Conservation (phyloP, 2,113 vertebrate species). For the Casuarius casuarius region DNA sequence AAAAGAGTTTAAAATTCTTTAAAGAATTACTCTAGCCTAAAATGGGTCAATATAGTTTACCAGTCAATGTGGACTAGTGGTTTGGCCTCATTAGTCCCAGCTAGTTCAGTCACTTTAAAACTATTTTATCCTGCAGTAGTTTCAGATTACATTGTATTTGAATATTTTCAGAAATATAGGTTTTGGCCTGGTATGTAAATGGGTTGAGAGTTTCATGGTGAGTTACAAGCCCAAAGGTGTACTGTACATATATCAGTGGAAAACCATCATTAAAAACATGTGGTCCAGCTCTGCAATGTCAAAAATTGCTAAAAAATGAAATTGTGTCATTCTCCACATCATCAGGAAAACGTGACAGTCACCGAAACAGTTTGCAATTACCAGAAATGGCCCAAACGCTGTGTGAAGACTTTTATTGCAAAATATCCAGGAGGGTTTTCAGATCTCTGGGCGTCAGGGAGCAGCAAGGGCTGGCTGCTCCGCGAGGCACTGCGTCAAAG, state of each 20-base stretch:
- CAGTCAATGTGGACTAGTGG: neutral
- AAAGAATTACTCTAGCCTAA: neutral
- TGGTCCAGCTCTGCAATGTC: neutral
- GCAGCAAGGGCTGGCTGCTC: neutral
- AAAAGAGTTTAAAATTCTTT: neutral
- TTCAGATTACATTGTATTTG: neutral
- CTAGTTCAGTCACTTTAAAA: neutral
- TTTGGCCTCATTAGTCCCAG: neutral
- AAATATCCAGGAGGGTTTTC: accelerated
- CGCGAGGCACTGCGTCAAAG: neutral
- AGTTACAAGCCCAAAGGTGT: neutral
- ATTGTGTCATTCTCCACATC: neutral
- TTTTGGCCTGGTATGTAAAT: neutral
- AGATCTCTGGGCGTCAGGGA: neutral
- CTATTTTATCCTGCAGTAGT: neutral
- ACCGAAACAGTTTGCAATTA: neutral
- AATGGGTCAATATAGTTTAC: neutral
- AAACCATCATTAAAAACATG: neutral
- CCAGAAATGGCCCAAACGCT: neutral
- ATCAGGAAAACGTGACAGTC: neutral
- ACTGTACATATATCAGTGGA: neutral
- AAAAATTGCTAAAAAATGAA: neutral
- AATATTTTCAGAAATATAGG: neutral
- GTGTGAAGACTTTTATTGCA: neutral
- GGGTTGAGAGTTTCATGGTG: neutral